A percentile compares a stretch with the other conserved stretches of the same genome.
phyloP scores from a whole-genome alignment of 2,888 invertebrate genomes.

The Beris chalybata region DNA sequence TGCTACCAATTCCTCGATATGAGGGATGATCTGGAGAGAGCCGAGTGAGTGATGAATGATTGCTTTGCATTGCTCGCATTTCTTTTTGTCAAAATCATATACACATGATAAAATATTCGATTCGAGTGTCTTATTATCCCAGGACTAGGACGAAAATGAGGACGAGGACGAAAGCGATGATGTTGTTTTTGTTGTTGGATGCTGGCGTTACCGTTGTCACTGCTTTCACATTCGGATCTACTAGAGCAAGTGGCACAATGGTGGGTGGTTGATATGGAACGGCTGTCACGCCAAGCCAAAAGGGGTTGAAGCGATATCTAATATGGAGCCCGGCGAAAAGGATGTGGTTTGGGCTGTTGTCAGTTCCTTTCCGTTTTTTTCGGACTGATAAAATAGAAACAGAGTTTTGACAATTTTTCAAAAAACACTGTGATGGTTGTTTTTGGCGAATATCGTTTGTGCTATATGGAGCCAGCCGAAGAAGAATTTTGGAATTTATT shows the following conservation, averaged over 20 bases:
- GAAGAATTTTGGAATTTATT: too few relatives aligned
- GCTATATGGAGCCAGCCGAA: constrained; percentile 12
- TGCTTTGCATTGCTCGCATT: constrained; percentile 38
- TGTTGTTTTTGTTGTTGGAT: constrained; percentile 23
- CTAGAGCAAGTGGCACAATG: constrained; percentile 19
- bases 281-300: not conserved
- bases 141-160: constrained; percentile 21
- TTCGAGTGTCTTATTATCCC: constrained; percentile 35
- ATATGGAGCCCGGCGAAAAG: constrained; percentile 26
- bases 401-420: constrained; percentile 24
- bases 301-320: constrained; percentile 18
- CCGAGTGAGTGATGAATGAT: constrained; percentile 38
- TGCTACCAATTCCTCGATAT: constrained; percentile 28
- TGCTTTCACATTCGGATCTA: constrained; percentile 23
- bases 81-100: constrained; percentile 39
- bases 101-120: constrained; percentile 39
- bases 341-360: constrained; percentile 23
- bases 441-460: constrained; percentile 10
- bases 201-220: constrained; percentile 10
- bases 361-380: constrained; percentile 21
- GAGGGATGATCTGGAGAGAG: constrained; percentile 34
- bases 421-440: constrained; percentile 13
- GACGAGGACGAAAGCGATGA: constrained; percentile 17
- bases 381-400: constrained; percentile 18
- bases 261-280: constrained; percentile 19